A percentile compares a stretch with the other conserved stretches of the same genome.
phyloP scores from a whole-genome alignment of 2,113 vertebrate genomes.

The Eubucco bourcierii region DNA sequence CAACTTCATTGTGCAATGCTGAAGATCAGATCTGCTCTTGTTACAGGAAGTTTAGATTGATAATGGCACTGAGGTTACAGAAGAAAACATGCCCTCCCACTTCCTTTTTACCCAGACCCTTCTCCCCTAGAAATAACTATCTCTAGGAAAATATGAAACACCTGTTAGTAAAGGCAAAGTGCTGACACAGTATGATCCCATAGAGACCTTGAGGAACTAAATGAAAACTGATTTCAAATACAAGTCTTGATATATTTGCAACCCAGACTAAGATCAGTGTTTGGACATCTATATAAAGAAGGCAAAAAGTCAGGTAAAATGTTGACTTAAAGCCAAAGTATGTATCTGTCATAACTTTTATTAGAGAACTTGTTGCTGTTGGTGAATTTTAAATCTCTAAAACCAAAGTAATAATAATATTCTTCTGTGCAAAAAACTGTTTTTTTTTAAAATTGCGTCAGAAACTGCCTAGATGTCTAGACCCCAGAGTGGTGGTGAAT shows the following conservation, averaged over 20 bases:
- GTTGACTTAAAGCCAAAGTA: neutral
- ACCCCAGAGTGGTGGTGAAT: too few species aligned
- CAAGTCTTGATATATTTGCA: neutral
- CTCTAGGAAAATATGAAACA: neutral
- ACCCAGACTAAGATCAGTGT: neutral
- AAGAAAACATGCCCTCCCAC: neutral
- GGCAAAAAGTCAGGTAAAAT: neutral
- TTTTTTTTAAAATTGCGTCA: neutral
- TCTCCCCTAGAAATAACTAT: neutral
- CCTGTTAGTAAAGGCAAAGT: neutral
- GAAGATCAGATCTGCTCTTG: rapidly evolving
- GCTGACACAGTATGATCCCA: rapidly evolving
- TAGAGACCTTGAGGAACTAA: neutral
- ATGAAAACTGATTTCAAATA: neutral
- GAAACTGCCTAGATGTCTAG: too few species aligned
- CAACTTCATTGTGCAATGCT: rapidly evolving
- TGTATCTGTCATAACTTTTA: neutral
- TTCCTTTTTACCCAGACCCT: neutral
- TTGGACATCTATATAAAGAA: neutral
- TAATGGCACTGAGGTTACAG: neutral
- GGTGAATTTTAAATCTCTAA: neutral
- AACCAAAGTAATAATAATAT: neutral
- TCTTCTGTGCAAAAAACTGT: neutral
- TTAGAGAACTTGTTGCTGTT: neutral
- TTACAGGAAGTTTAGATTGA: neutral